These are phyloP conservation scores for Marmota flaviventris DNA, from an alignment of 2,113 vertebrate species.

Conservation along the genomic window DNA sequence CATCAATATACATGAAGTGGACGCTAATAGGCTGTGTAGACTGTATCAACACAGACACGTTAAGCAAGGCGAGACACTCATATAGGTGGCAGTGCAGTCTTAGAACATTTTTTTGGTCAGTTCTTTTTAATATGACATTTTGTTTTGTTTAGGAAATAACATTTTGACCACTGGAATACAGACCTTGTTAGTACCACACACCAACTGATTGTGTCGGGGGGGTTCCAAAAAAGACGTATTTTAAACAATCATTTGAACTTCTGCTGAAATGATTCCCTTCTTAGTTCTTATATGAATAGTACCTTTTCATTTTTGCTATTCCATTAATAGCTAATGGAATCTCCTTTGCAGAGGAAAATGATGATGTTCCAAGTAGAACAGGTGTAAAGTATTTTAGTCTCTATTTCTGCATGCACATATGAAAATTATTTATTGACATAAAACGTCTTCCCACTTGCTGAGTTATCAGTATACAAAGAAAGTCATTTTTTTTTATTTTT, in stretches of 20 bases:
- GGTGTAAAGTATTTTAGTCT: not conserved
- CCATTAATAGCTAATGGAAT: not conserved
- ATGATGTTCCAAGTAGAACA: not conserved
- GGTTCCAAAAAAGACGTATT: not conserved
- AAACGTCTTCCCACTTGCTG: not conserved
- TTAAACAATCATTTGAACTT: not conserved
- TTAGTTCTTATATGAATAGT: not conserved
- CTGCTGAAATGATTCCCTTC: not conserved
- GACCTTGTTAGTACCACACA: not conserved
- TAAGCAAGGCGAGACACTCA: not conserved
- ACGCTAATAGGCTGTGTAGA: not conserved
- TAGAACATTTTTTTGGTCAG: not conserved
- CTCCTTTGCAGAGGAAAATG: not conserved
- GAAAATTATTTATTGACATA: conserved; percentile 8
- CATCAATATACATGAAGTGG: not conserved
- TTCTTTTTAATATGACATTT: conserved; percentile 38
- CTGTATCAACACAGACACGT: not conserved
- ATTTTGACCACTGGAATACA: not conserved
- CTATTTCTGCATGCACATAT: not conserved
- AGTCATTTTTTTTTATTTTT: not conserved
- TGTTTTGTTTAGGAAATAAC: conserved; percentile 27
- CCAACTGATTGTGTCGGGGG: not conserved
- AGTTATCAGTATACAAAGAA: not conserved
- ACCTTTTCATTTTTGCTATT: not conserved
- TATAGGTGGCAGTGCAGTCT: not conserved